Evolutionary conservation across 2,888 invertebrate species (phyloP), one percentile per base, ranked within the genome.

Genomic region (Morpho achilles): DNA sequence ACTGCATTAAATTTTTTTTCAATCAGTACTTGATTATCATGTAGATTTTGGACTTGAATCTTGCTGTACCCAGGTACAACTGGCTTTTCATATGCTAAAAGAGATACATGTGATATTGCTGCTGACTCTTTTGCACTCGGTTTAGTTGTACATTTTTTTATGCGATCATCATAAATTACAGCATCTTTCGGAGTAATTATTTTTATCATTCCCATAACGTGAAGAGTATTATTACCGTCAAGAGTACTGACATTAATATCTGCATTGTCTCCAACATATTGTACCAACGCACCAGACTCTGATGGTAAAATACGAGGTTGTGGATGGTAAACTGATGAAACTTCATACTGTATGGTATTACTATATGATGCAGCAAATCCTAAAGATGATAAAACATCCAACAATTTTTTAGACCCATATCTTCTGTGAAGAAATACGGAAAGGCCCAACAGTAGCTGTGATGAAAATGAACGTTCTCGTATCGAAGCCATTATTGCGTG

Each of bases 341-440:
- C 62, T 71, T 76, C 74, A 67, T 73, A 69, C 61, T 59, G 52
- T 57, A 68, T 51, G 42, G 69, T 67, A 69, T 71, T 53, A 61
- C 61, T 72, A 71, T 77, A 78, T 40, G 76, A 67, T 64, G 76
- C 77, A 56, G 64, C 63, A 66, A 76, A 74, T 67, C 75, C 72
- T 42, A 77, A 76, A 63, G 53, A 60, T 48, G 71, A 75, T 62
- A 75, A 71, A 70, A 75, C 58, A 69, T 73, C 69, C 57, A 74
- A 64, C 54, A 76, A 55, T 68, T 63, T 67, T 71, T 72, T 77
- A 45, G 74, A 74, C n/a, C 64, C 77, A 70, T 69, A 77, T 70
- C 69, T 69, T 42, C 69, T 67, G 59, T 73, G 67, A 68, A 75
- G 67, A 69, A 74, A 75, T 67, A 70, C 71, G 52, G 70, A 68